A percentile compares a stretch with the other conserved stretches of the same genome.
Evolutionary conservation across 2,797 vertebrate genomes (phyloP).

Genomic region (Chiroxiphia lanceolata): DNA sequence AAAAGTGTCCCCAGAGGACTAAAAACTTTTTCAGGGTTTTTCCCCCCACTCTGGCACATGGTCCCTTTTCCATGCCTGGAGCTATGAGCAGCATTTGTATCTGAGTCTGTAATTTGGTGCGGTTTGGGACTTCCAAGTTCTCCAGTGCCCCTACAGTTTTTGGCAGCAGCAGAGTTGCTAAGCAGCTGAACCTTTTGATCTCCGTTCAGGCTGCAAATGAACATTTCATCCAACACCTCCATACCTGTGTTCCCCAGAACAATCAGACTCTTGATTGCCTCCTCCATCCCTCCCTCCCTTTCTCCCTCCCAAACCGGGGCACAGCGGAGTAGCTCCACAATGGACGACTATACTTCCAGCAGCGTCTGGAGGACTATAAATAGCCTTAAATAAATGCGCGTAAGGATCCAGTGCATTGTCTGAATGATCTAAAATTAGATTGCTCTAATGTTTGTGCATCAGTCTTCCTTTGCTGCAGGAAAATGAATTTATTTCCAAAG

Average conservation of each 20-base stretch:
- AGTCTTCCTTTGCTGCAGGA: slow-evolving; percentile 33
- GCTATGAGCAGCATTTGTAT: background rate
- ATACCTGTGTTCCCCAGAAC: slow-evolving; percentile 31
- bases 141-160: background rate
- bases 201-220: background rate
- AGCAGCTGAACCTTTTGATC: slow-evolving; percentile 4
- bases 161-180: slow-evolving; percentile 8
- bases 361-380: slow-evolving; percentile 31
- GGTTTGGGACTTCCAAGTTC: slow-evolving; percentile 7
- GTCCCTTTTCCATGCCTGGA: slow-evolving; percentile 25
- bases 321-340: background rate
- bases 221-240: slow-evolving; percentile 22
- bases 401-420: slow-evolving; percentile 48
- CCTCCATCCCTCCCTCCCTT: background rate
- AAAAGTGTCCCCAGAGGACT: background rate
- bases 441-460: slow-evolving; percentile 34
- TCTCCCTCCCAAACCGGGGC: background rate
- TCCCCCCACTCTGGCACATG: fast-evolving
- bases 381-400: slow-evolving; percentile 4
- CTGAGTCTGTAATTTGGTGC: background rate
- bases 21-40: background rate
- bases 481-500: slow-evolving; percentile 42
- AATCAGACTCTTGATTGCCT: slow-evolving; percentile 41
- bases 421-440: slow-evolving; percentile 63
- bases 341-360: slow-evolving; percentile 38